phyloP scores from a whole-genome alignment of 2,888 invertebrate species.

The Calameuta pallipes region DNA sequence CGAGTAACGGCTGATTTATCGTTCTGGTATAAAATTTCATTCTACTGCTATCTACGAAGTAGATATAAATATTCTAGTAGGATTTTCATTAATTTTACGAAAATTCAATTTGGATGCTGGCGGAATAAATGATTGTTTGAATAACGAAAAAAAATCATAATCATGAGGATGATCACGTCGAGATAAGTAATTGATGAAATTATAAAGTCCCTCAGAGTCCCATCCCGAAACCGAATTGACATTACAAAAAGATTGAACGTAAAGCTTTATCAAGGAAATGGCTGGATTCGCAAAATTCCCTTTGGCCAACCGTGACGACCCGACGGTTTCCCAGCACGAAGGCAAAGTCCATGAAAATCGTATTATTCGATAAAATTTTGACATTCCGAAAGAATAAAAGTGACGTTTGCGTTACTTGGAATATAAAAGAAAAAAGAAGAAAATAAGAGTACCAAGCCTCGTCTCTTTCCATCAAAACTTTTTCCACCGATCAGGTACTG shows the following conservation, averaged over 20 bases:
- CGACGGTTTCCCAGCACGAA: neutral
- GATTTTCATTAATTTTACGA: neutral
- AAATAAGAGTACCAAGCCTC: neutral
- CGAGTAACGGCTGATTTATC: neutral
- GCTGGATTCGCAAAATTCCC: neutral
- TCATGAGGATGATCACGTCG: neutral
- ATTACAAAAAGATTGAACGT: neutral
- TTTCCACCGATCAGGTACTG: neutral
- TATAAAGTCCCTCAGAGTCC: neutral
- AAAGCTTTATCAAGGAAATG: neutral
- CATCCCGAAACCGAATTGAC: neutral
- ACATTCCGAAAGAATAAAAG: slow-evolving; percentile 6
- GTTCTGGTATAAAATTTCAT: neutral
- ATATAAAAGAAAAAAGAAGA: neutral
- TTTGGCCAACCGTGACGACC: neutral
- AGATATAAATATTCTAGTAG: neutral
- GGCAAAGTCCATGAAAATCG: slow-evolving; percentile 19
- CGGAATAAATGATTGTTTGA: neutral
- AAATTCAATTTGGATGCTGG: neutral
- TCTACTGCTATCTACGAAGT: neutral
- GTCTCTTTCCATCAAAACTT: neutral
- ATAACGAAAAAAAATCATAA: neutral
- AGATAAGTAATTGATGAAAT: neutral
- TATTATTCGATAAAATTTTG: slow-evolving; percentile 35
- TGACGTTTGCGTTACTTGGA: neutral